Evolutionary conservation across 2,113 vertebrate genomes (phyloP).

Genomic region (Thalassoma bifasciatum): DNA sequence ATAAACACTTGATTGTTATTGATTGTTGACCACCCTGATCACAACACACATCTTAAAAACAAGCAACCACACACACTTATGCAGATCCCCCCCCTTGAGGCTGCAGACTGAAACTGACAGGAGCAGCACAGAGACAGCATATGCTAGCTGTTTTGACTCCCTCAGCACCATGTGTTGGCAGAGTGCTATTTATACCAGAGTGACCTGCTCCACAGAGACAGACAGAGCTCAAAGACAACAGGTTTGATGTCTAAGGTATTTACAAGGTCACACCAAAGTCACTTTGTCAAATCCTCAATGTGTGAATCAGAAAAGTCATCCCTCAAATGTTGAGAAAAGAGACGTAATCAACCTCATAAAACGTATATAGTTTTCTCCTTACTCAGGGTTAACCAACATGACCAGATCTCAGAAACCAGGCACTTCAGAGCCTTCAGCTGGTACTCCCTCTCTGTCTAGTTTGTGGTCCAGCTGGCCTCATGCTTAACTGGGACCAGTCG

Average conservation of each 20-base stretch:
- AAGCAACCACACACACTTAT: neutral
- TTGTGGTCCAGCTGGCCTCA: constrained; percentile 49
- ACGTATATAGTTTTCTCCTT: constrained; percentile 22
- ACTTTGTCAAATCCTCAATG: constrained; percentile 7
- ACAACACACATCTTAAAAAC: too few species aligned
- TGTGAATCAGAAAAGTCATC: constrained; percentile 14
- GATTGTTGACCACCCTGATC: constrained; percentile 7
- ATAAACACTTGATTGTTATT: neutral
- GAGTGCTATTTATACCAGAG: constrained; percentile 66
- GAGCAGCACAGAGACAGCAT: constrained; percentile 55
- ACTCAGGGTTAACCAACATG: constrained; percentile 33
- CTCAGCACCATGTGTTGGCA: constrained; percentile 66
- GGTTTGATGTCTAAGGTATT: constrained; percentile 31
- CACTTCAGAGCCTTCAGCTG: constrained; percentile 19
- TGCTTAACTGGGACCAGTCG: constrained; percentile 57
- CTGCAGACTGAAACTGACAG: constrained; percentile 56
- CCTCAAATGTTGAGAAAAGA: neutral
- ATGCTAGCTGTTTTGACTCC: constrained; percentile 57
- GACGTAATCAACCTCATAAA: constrained; percentile 28
- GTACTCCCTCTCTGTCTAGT: constrained; percentile 38
- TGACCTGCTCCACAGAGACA: constrained; percentile 42
- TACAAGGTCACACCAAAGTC: constrained; percentile 15
- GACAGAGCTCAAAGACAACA: constrained; percentile 49
- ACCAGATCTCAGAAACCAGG: constrained; percentile 28
- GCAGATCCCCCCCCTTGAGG: constrained; percentile 27